A percentile compares a stretch with the other conserved stretches of the same genome.
Evolutionary conservation across 2,113 vertebrate genomes (phyloP).

Genomic region (Spea multiplicata): DNA sequence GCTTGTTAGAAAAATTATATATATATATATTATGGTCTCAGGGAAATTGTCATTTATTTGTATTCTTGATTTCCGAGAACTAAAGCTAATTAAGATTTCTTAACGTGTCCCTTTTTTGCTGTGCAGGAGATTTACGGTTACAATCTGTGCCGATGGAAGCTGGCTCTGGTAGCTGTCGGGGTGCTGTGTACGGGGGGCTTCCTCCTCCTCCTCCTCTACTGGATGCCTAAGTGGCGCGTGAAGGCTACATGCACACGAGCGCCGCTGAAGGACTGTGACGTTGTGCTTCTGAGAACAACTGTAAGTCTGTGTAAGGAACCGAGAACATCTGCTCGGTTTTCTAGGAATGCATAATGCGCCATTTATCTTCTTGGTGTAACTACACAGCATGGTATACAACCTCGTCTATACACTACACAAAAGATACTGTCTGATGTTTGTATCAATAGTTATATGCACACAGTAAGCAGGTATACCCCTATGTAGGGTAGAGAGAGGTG

Average conservation of each 20-base stretch:
- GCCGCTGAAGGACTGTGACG: conserved; percentile 76
- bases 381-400: no score
- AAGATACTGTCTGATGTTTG: no score
- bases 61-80: not conserved
- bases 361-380: no score
- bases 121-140: conserved; percentile 87
- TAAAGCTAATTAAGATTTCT: not conserved
- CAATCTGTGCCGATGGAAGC: conserved; percentile 82
- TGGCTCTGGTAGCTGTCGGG: conserved; percentile 79
- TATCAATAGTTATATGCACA: no score
- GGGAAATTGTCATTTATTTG: not conserved
- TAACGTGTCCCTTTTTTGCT: not conserved
- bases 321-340: no score
- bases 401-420: no score
- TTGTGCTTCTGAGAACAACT: conserved; percentile 89
- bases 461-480: no score
- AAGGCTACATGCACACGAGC: conserved; percentile 82
- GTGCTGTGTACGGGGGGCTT: conserved; percentile 89
- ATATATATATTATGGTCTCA: not conserved
- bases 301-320: conserved; percentile 62
- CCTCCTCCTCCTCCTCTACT: conserved; percentile 94
- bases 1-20: no score
- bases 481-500: no score
- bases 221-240: conserved; percentile 97
- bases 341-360: no score